Evolutionary conservation across 2,797 vertebrate genomes (phyloP).

Genomic region (Paguma larvata): DNA sequence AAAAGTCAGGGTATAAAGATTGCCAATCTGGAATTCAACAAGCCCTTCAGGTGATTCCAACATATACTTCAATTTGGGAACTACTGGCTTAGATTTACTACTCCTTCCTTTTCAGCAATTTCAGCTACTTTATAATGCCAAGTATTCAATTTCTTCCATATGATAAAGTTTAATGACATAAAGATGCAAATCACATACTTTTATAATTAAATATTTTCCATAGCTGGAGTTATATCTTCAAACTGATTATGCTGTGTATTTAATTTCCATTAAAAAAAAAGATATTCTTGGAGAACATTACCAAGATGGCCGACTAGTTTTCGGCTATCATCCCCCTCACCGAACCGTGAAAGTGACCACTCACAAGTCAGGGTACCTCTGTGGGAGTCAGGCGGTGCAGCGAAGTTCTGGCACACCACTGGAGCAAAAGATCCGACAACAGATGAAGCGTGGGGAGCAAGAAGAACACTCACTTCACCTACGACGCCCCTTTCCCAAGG

Average conservation of each 20-base stretch:
- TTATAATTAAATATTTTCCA: neutral
- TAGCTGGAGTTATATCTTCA: neutral
- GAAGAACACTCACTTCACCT: neutral
- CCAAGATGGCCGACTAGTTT: neutral
- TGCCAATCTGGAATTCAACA: neutral
- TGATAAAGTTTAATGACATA: neutral
- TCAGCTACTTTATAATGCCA: neutral
- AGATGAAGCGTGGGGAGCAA: neutral
- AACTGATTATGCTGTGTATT: neutral
- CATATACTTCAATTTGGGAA: neutral
- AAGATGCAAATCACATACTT: neutral
- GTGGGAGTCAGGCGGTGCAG: neutral
- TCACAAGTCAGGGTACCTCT: neutral
- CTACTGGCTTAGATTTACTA: neutral
- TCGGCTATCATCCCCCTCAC: neutral
- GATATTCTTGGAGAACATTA: neutral
- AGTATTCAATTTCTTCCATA: neutral
- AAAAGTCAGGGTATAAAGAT: neutral
- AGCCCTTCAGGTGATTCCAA: neutral
- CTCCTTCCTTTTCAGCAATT: neutral
- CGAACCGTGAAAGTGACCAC: neutral
- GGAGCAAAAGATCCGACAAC: neutral
- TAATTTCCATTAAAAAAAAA: neutral
- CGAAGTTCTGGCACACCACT: neutral
- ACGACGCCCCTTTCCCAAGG: neutral